These are phyloP conservation scores for Aegypius monachus DNA, from an alignment of 2,113 vertebrate genomes.

Conservation along the genomic window DNA sequence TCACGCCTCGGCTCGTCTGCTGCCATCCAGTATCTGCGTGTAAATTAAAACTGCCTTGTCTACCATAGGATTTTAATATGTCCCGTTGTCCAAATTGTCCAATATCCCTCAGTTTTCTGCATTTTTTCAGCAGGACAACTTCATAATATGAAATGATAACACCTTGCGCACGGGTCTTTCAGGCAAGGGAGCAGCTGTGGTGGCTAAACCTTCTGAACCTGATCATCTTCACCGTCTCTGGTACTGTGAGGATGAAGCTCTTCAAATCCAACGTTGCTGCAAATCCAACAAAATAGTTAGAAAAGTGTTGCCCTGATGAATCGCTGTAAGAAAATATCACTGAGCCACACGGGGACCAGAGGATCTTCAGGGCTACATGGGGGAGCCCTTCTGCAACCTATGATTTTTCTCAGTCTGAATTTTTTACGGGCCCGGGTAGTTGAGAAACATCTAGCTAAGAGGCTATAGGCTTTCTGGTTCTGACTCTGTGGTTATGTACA, in stretches of 20 bases:
- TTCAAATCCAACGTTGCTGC: not conserved
- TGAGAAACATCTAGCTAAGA: not conserved
- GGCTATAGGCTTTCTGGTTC: not conserved
- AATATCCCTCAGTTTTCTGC: not conserved
- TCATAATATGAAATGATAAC: not conserved
- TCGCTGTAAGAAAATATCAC: not conserved
- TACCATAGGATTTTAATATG: not conserved
- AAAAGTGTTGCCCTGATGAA: not conserved
- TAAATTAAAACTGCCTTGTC: not conserved
- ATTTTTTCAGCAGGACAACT: not conserved
- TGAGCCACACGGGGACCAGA: rapidly evolving
- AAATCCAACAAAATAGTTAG: not conserved
- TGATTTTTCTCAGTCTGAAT: not conserved
- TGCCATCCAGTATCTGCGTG: not conserved
- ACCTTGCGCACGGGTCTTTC: not conserved
- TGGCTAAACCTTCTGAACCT: not conserved
- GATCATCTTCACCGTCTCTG: not conserved
- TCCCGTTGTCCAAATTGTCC: not conserved
- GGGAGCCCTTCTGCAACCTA: not conserved
- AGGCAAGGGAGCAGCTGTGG: not conserved
- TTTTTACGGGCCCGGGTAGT: not conserved
- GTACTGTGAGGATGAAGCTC: not conserved
- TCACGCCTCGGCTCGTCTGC: not conserved
- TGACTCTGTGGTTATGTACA: not conserved
- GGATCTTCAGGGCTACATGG: not conserved